phyloP scores from a whole-genome alignment of 1,140 invertebrate genomes.

The Sycophaga agraensis region DNA sequence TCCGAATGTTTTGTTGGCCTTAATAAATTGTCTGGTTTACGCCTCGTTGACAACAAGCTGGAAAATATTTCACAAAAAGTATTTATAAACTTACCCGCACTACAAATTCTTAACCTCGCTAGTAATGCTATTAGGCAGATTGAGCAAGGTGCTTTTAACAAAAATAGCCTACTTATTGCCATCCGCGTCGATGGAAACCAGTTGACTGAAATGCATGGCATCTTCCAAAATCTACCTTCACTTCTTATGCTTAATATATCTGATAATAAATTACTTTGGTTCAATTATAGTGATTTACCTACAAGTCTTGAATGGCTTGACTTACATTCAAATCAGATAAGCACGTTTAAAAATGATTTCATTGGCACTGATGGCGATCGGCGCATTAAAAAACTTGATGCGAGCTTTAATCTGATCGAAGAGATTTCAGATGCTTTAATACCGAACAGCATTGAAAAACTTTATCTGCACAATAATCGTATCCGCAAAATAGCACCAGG shows the following conservation, averaged over 20 bases:
- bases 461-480: conserved; percentile 76
- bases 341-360: conserved; percentile 77
- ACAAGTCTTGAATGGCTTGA: conserved; percentile 83
- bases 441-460: conserved; percentile 72
- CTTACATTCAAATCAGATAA: conserved; percentile 84
- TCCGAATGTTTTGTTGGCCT: conserved; percentile 82
- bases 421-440: conserved; percentile 68
- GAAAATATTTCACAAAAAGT: conserved; percentile 80
- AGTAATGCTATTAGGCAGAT: conserved; percentile 80
- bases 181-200: conserved; percentile 84
- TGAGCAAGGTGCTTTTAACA: conserved; percentile 80
- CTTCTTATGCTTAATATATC: conserved; percentile 89
- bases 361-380: conserved; percentile 56
- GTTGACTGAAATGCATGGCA: conserved; percentile 79
- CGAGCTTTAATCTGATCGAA: conserved; percentile 72
- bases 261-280: conserved; percentile 85
- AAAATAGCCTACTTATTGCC: conserved; percentile 77
- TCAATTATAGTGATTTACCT: conserved; percentile 87
- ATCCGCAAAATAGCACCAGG: conserved; percentile 70
- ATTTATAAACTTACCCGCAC: conserved; percentile 76
- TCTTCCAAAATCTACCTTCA: conserved; percentile 80
- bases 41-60: conserved; percentile 85
- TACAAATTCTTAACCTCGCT: conserved; percentile 87
- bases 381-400: conserved; percentile 74
- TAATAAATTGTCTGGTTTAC: conserved; percentile 75